Evolutionary conservation across 2,888 invertebrate genomes (phyloP).

Genomic region (Epinotia ramella): DNA sequence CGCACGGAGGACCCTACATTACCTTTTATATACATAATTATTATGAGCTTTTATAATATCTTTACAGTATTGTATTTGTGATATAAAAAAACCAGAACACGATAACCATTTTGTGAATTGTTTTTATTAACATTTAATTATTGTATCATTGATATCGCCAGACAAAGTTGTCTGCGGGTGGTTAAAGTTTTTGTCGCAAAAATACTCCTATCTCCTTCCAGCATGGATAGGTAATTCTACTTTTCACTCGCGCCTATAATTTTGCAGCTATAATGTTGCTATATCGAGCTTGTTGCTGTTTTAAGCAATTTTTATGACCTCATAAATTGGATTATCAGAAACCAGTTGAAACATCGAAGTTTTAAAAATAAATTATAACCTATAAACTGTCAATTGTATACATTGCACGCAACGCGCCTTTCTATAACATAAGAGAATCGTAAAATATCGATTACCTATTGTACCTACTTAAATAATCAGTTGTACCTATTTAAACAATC

Average conservation of each 20-base stretch:
- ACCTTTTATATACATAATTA: constrained; percentile 53
- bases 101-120: constrained; percentile 63
- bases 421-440: constrained; percentile 26
- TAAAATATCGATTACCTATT: not conserved
- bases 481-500: not conserved
- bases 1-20: constrained; percentile 27
- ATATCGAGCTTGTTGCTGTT: constrained; percentile 69
- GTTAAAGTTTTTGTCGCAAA: not conserved
- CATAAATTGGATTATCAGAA: constrained; percentile 70
- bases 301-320: constrained; percentile 69
- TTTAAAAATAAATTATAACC: constrained; percentile 24
- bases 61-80: constrained; percentile 67
- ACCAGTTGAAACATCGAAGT: constrained; percentile 64
- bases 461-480: not conserved
- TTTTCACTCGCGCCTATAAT: constrained; percentile 8
- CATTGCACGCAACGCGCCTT: constrained; percentile 43
- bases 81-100: constrained; percentile 54
- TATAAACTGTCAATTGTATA: constrained; percentile 32
- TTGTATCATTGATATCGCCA: constrained; percentile 26
- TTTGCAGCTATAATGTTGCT: constrained; percentile 6
- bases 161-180: constrained; percentile 11
- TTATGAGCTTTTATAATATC: constrained; percentile 79
- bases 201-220: not conserved
- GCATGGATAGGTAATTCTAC: not conserved
- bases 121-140: constrained; percentile 25